These are phyloP conservation scores for Abramis brama DNA, from an alignment of 2,113 vertebrate genomes.

Conservation along the genomic window DNA sequence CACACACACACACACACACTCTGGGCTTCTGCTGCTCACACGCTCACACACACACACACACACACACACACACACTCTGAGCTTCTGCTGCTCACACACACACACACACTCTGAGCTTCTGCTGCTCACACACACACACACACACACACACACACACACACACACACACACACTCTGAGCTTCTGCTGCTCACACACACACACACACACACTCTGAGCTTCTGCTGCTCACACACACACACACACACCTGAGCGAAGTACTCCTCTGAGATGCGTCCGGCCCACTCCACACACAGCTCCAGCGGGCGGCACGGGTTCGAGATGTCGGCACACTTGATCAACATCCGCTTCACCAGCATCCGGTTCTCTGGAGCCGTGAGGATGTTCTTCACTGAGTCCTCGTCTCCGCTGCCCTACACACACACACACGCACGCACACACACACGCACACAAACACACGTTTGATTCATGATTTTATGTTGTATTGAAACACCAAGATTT, in stretches of 20 bases:
- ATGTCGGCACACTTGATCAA: constrained; percentile 97
- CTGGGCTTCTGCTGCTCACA: constrained; percentile 75
- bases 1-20: constrained; percentile 10
- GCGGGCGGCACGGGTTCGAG: constrained; percentile 92
- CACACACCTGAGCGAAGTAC: constrained; percentile 94
- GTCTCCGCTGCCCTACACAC: constrained; percentile 73
- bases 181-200: too few relatives aligned
- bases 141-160: constrained; percentile 63
- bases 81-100: constrained; percentile 82
- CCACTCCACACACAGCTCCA: constrained; percentile 93
- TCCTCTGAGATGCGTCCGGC: constrained; percentile 96
- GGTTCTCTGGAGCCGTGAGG: constrained; percentile 88
- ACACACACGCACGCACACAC: constrained; percentile 44
- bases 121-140: constrained; percentile 12
- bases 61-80: not conserved
- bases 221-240: constrained; percentile 9
- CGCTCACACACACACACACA: constrained; percentile 75
- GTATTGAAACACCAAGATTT: too few relatives aligned
- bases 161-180: constrained; percentile 26
- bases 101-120: too few relatives aligned
- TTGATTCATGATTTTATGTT: too few relatives aligned
- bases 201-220: too few relatives aligned
- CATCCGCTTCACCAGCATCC: constrained; percentile 94
- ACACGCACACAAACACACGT: not conserved
- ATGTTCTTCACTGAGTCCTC: constrained; percentile 83